phyloP scores from a whole-genome alignment of 2,113 vertebrate genomes.

The Illadopsis cleaveri region DNA sequence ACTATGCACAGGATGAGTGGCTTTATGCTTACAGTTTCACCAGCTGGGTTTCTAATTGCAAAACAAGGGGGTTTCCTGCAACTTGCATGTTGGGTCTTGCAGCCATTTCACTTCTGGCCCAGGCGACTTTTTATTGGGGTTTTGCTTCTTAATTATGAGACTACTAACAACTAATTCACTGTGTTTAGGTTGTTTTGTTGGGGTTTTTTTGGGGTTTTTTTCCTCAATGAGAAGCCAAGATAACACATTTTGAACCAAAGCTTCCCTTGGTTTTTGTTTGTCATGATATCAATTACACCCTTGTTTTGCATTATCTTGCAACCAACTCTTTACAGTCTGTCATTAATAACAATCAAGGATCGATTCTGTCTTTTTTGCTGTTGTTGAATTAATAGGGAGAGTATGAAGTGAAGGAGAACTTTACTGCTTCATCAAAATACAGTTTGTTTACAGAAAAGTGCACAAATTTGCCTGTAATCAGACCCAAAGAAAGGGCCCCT shows the following conservation, averaged over 20 bases:
- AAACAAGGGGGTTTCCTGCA: slow-evolving; percentile 43
- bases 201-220: background rate
- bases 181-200: background rate
- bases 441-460: background rate
- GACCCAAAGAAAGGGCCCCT: background rate
- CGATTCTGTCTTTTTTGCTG: background rate
- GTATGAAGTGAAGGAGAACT: background rate
- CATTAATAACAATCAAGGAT: slow-evolving; percentile 10
- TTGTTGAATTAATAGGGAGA: slow-evolving; percentile 30
- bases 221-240: background rate
- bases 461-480: background rate
- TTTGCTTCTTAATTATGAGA: background rate
- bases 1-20: background rate
- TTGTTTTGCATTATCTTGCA: slow-evolving; percentile 2
- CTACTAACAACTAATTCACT: background rate
- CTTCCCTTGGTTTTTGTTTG: background rate
- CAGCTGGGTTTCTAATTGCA: slow-evolving; percentile 9
- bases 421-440: background rate
- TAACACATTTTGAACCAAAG: background rate
- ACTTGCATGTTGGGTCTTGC: background rate
- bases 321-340: background rate
- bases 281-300: background rate
- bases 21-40: background rate
- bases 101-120: background rate
- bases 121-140: background rate